These are phyloP conservation scores for Drosophila conformis DNA, from an alignment of 2,888 invertebrate species.

Conservation along the genomic window DNA sequence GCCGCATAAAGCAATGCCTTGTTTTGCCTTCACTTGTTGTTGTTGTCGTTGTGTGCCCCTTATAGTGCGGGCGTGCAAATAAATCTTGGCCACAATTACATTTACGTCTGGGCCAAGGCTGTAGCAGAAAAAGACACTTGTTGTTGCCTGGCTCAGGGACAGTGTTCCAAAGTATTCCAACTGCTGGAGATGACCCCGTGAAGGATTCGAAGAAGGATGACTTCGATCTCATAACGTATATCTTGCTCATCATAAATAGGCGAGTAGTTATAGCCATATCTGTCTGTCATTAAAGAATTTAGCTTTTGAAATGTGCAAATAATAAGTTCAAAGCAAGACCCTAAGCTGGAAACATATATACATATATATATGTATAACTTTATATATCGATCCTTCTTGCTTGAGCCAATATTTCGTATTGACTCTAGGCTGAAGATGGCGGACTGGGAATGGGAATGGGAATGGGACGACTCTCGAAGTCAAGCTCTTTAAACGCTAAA, in stretches of 20 bases:
- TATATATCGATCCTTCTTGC: too few species aligned
- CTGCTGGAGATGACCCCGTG: background rate
- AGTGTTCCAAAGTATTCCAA: background rate
- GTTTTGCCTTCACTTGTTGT: constrained; percentile 23
- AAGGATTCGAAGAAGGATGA: background rate
- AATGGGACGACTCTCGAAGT: constrained; percentile 3
- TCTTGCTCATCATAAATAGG: background rate
- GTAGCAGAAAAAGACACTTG: constrained; percentile 29
- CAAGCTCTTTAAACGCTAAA: constrained; percentile 53
- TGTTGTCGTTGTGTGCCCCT: background rate
- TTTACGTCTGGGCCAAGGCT: constrained; percentile 59
- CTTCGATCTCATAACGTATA: background rate
- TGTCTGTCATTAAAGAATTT: background rate
- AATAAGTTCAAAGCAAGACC: background rate
- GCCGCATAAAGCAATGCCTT: constrained; percentile 36
- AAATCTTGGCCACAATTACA: constrained; percentile 74
- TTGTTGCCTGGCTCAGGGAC: background rate
- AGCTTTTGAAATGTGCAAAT: background rate
- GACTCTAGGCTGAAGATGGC: constrained; percentile 28
- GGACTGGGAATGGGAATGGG: background rate
- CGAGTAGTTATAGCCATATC: background rate
- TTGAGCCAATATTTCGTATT: constrained; percentile 34
- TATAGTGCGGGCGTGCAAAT: constrained; percentile 76
- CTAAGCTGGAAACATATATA: too few species aligned
- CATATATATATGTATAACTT: too few species aligned